Conservation (phyloP, 2,113 vertebrate genomes). For the Dromiciops gliroides region DNA sequence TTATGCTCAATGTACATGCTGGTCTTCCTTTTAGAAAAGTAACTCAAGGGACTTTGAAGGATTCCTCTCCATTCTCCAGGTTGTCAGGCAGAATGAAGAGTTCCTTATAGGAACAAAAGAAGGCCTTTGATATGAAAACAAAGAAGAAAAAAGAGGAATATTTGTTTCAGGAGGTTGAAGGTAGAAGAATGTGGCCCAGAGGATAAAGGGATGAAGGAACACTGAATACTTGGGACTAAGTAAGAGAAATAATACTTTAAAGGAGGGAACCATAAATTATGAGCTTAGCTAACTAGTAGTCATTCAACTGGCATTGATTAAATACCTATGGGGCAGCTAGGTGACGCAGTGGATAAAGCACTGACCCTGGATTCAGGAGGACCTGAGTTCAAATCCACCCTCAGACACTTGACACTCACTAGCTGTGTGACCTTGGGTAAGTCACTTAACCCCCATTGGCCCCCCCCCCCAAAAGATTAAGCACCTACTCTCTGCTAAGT, state of each 20-base stretch:
- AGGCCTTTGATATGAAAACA: background rate
- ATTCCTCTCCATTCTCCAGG: background rate
- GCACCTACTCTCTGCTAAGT: background rate
- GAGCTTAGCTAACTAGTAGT: background rate
- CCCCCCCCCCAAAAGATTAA: too few species aligned
- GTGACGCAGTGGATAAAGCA: too few species aligned
- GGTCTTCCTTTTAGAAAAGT: background rate
- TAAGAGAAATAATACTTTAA: background rate
- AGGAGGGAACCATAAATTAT: background rate
- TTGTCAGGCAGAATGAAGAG: background rate
- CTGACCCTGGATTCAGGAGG: too few species aligned
- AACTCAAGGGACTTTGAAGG: background rate
- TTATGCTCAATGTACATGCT: background rate
- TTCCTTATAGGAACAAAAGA: background rate
- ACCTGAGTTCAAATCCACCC: too few species aligned
- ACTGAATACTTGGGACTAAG: background rate
- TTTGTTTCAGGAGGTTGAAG: background rate
- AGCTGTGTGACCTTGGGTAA: too few species aligned
- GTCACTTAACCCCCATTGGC: too few species aligned
- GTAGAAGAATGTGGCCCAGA: background rate
- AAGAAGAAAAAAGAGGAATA: background rate
- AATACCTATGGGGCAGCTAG: too few species aligned
- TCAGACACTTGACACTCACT: too few species aligned
- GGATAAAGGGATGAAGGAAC: background rate
- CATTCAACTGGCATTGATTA: background rate